Base-by-base conservation (phyloP, 2,888 invertebrate genomes). In the Escarpia spicata region DNA sequence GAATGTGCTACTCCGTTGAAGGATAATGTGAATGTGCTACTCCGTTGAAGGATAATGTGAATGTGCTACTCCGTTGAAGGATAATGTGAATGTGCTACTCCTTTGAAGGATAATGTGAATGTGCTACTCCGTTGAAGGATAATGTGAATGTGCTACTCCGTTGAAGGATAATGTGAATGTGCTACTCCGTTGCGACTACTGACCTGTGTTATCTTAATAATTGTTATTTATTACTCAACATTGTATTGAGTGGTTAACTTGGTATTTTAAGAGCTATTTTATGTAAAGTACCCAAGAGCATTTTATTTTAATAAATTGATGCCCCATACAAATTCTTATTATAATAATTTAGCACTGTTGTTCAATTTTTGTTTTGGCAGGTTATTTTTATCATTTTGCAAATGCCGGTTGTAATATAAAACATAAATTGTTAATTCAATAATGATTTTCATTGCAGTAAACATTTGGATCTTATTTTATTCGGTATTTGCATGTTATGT, bases 11-110 rank as follows among this genome's bases (percentile, higher is more conserved):
- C n/a, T n/a, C n/a, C n/a, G n/a, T n/a, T 91, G 91, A 43, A 9
- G 31, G 37, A 90, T 37, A 90, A 90, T 90, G 90, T 37, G 31
- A 37, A 90, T n/a, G n/a, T n/a, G n/a, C n/a, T n/a, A n/a, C n/a
- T n/a, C n/a, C n/a, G n/a, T n/a, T 91, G 91, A 43, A 9, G 31
- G 37, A 90, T 37, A 90, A 90, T 90, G 90, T 37, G 31, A 37
- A 90, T n/a, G n/a, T n/a, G n/a, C n/a, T n/a, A n/a, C n/a, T n/a
- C n/a, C n/a, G n/a, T n/a, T 91, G 91, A 43, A 9, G 31, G 37
- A 90, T 37, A 90, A 90, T 90, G 90, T 37, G 31, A 37, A 90
- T n/a, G n/a, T n/a, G n/a, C n/a, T n/a, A n/a, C n/a, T n/a, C n/a
- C n/a, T n/a, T n/a, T 91, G 91, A 43, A 9, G 31, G 37, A 90